Conservation (phyloP, 2,797 vertebrate species). For the Myotis vivesi region DNA sequence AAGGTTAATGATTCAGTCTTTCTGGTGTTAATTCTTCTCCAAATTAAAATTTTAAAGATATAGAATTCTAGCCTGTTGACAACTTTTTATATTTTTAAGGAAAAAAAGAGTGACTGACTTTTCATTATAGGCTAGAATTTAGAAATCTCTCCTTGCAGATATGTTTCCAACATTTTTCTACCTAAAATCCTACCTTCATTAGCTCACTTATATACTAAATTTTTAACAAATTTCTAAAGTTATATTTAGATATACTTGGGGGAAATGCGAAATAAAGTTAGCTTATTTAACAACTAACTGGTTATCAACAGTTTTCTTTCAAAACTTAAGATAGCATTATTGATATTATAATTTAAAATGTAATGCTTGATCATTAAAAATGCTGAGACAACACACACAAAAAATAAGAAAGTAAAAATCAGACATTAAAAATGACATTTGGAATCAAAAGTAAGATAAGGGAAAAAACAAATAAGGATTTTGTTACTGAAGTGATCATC, state of each 20-base stretch:
- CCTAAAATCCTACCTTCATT: neutral
- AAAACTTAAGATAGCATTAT: conserved; percentile 7
- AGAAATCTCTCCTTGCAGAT: conserved; percentile 7
- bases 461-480: neutral
- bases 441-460: conserved; percentile 27
- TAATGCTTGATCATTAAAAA: neutral
- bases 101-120: neutral
- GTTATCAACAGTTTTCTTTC: conserved; percentile 38
- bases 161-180: conserved; percentile 13
- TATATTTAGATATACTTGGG: neutral
- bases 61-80: neutral
- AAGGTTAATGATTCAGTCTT: neutral
- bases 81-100: neutral
- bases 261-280: conserved; percentile 23
- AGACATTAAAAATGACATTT: neutral
- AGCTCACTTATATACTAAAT: conserved; percentile 2
- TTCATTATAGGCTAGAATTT: neutral
- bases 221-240: conserved; percentile 29
- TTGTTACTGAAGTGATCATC: neutral
- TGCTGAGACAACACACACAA: neutral
- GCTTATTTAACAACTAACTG: conserved; percentile 19
- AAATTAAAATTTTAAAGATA: neutral
- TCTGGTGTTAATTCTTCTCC: neutral
- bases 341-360: conserved; percentile 39
- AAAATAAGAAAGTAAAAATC: conserved; percentile 8